Evolutionary conservation across 2,888 invertebrate genomes (phyloP).

Genomic region (Nasonovia ribisnigri): DNA sequence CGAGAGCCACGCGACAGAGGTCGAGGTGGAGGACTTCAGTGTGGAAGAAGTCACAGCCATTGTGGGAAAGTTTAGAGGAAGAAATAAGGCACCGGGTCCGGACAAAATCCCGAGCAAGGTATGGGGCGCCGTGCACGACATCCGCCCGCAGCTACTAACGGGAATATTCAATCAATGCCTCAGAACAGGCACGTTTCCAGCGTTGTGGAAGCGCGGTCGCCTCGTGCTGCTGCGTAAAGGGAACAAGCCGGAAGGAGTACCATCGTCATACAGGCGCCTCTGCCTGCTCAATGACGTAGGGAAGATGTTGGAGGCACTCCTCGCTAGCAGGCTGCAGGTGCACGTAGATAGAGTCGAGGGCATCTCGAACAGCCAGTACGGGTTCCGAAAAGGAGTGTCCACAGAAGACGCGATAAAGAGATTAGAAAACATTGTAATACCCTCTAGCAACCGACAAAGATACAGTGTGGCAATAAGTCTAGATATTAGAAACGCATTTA

Average conservation of each 20-base stretch:
- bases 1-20: too few species aligned
- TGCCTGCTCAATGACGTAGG: conserved; percentile 18
- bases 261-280: neutral
- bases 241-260: too few species aligned
- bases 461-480: too few species aligned
- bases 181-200: neutral
- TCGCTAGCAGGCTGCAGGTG: neutral
- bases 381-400: too few species aligned
- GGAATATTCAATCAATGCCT: neutral
- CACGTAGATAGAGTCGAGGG: neutral
- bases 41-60: neutral
- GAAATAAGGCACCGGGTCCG: conserved; percentile 17
- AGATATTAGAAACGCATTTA: too few species aligned
- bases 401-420: too few species aligned
- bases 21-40: neutral
- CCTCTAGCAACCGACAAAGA: too few species aligned
- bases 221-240: neutral
- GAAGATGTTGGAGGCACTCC: neutral
- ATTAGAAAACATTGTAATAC: too few species aligned
- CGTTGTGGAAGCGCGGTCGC: neutral
- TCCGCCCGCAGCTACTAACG: neutral
- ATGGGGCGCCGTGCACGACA: neutral
- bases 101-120: neutral
- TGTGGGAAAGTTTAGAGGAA: neutral
- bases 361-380: neutral